Percentiles rank a stretch among this genome's conserved stretches.
phyloP scores from a whole-genome alignment of 2,113 vertebrate genomes.

The Sinosuthora webbiana region DNA sequence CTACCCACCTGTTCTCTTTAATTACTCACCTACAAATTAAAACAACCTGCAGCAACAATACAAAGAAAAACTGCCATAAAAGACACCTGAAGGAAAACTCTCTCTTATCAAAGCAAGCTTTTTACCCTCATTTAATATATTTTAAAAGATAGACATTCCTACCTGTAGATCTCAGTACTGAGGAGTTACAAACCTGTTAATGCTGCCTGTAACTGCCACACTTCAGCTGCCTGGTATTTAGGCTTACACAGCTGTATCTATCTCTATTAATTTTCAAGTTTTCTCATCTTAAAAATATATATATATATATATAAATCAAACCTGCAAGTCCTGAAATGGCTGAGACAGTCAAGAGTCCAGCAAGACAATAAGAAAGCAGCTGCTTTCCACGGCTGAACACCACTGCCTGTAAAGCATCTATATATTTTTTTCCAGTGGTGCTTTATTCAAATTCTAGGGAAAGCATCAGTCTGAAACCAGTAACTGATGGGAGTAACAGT shows the following conservation, averaged over 20 bases:
- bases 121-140: background rate
- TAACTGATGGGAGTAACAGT: slow-evolving; percentile 88
- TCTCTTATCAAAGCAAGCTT: background rate
- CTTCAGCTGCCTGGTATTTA: slow-evolving; percentile 22
- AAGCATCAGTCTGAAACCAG: slow-evolving; percentile 80
- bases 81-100: background rate
- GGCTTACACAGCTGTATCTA: background rate
- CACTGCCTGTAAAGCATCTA: slow-evolving; percentile 44
- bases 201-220: slow-evolving; percentile 43
- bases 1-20: slow-evolving; percentile 34
- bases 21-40: slow-evolving; percentile 24
- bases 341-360: slow-evolving; percentile 73
- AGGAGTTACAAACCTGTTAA: slow-evolving; percentile 60
- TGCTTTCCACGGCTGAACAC: slow-evolving; percentile 40
- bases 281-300: background rate
- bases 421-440: slow-evolving; percentile 15
- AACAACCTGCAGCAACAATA: background rate
- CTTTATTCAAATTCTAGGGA: slow-evolving; percentile 67
- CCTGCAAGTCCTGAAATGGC: slow-evolving; percentile 71
- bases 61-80: background rate
- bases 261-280: slow-evolving; percentile 43
- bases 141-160: slow-evolving; percentile 34
- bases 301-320: background rate
- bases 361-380: slow-evolving; percentile 73
- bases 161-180: slow-evolving; percentile 69